A percentile compares a stretch with the other conserved stretches of the same genome.
Evolutionary conservation across 2,797 vertebrate genomes (phyloP).

Genomic region (Austrolebias charrua): DNA sequence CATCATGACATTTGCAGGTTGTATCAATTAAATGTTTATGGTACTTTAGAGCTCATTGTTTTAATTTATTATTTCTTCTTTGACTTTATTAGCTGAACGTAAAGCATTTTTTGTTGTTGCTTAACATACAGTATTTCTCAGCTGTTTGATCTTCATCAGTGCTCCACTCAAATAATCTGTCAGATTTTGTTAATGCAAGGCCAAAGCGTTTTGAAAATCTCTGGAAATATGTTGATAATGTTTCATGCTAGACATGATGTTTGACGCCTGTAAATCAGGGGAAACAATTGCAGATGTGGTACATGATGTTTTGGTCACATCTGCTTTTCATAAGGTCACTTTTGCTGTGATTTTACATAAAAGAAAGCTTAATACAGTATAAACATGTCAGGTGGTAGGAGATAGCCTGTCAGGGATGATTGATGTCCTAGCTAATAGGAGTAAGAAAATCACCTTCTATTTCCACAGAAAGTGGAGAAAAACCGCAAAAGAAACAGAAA

Average conservation of each 20-base stretch:
- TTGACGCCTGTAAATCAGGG: background rate
- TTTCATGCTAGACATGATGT: too few species aligned
- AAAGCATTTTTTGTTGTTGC: too few species aligned
- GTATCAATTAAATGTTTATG: too few species aligned
- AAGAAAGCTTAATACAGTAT: background rate
- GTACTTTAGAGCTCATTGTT: too few species aligned
- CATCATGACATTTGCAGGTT: too few species aligned
- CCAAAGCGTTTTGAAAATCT: background rate
- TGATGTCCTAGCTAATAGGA: background rate
- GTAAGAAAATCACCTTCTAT: conserved; percentile 3
- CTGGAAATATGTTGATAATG: too few species aligned
- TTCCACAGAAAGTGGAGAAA: background rate
- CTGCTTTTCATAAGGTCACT: background rate
- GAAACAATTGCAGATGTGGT: too few species aligned
- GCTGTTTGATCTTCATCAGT: background rate
- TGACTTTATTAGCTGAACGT: too few species aligned
- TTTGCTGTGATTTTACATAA: background rate
- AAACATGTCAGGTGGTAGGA: background rate
- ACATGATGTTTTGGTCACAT: too few species aligned
- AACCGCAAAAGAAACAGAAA: conserved; percentile 4
- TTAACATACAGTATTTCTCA: background rate
- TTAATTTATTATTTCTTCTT: too few species aligned
- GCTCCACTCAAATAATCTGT: background rate
- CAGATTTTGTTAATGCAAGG: background rate
- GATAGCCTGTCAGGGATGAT: background rate